Base-by-base conservation (phyloP, 2,113 vertebrate species). In the Rhagologus leucostigma region DNA sequence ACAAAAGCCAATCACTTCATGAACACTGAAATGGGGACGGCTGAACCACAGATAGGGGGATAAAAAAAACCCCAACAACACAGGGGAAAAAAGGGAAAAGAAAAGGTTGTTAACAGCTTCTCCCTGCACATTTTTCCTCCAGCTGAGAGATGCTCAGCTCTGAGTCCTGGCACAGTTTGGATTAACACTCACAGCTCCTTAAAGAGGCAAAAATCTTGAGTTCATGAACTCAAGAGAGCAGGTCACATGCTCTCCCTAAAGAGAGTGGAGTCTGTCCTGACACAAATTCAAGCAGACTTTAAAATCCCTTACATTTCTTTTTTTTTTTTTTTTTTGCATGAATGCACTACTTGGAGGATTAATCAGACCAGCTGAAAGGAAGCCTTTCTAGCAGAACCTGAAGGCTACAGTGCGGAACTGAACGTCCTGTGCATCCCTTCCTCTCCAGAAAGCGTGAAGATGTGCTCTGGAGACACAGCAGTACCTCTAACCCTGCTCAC, bases 141-240 rank as follows among this genome's bases (percentile, higher is more conserved):
- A 90, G 64, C 46, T 77, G 64, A 87, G 30, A 10, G 73, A 56
- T 35, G 59, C 47, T 44, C 57, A 33, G 65, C 42, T 79, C 42
- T 42, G 37, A 89, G 71, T 41, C 57, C 67, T 80, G 77, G 84
- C 94, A 87, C 65, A 42, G 42, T 65, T 65, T 33, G 74, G 37
- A 81, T 52, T 10, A 82, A 84, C 20, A 50, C 33, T 80, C 50
- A 56, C 11, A 69, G 46, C 50, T 85, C 52, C 75, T 71, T 46
- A 53, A 80, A 91, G 85, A 90, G 85, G 69, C 69, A 87, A 93
- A 91, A 90, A 59, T 55, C 67, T 27, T 21, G 65, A 95, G 89
- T 90, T 90, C 85, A 78, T 63, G 60, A 90, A 78, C 78, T 62
- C 42, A 37, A 52, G 24, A 75, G 42, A 75, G 56, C 46, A 64